Evolutionary conservation across 2,113 vertebrate genomes (phyloP), one percentile per base, ranked within the genome.

Genomic region (Chelonoidis abingdonii): DNA sequence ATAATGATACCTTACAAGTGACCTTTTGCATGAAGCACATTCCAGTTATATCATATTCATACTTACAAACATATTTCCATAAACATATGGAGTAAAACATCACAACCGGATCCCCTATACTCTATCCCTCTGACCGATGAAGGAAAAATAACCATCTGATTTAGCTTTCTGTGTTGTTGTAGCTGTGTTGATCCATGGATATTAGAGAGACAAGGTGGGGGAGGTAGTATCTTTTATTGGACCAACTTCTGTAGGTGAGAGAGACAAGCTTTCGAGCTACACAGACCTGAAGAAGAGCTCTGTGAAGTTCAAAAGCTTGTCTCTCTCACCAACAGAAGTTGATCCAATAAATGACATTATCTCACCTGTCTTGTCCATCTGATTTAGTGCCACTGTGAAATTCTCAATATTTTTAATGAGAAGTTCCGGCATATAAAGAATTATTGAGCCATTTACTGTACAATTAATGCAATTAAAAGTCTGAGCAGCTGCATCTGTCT

Each of bases 401-500:
- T 5, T 10, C 47, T 19, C 9, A 83, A 35, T 29, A 83, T 41
- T 52, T 59, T n/a, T 85, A 52, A 79, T 3, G 24, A 11, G 78
- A 93, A 84, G 50, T 10, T 59, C 54, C 38, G 44, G 44, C 27
- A 41, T 62, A 6, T 27, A 4, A 29, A 69, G 6, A 19, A 53
- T 29, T 62, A 62, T 2, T 6, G 8, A 27, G 6, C 0, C 12
- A 9, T 4, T 9, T 0, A 1, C 19, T 81, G 53, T 54, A 57
- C 47, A 80, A 4, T 35, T 72, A 54, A 9, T 17, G 21, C 3
- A 65, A 76, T n/a, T 54, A 84, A 59, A 35, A 59, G 57, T 69
- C 41, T 22, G 35, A 93, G 88, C 76, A 83, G 2, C 35, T 87
- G 57, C 82, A 65, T 9, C 31, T 82, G 82, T 76, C 83, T 17